These are phyloP conservation scores for Nomada fabriciana DNA, from an alignment of 2,888 invertebrate species.

Conservation along the genomic window DNA sequence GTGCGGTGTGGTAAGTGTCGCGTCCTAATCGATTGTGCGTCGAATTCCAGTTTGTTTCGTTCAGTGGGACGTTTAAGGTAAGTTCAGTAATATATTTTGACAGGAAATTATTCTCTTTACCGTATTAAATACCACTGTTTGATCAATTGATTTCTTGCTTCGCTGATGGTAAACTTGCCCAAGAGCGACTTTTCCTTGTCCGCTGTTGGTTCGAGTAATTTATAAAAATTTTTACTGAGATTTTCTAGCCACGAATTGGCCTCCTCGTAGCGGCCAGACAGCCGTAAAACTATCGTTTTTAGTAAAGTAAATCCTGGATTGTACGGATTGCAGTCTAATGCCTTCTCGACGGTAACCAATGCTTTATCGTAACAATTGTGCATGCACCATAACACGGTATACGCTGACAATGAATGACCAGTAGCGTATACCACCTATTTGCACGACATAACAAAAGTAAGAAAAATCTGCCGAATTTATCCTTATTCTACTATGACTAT, in stretches of 20 bases:
- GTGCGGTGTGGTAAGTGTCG: neutral
- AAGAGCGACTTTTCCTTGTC: conserved; percentile 61
- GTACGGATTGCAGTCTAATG: conserved; percentile 70
- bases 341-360: conserved; percentile 67
- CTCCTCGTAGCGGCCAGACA: conserved; percentile 69
- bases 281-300: conserved; percentile 66
- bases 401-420: conserved; percentile 61
- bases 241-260: conserved; percentile 66
- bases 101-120: conserved; percentile 23
- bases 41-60: neutral
- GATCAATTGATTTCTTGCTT: conserved; percentile 63
- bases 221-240: conserved; percentile 65
- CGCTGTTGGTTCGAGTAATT: conserved; percentile 58
- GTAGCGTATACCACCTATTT: conserved; percentile 62
- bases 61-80: neutral
- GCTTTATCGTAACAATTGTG: conserved; percentile 73
- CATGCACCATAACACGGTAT: conserved; percentile 69
- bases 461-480: neutral
- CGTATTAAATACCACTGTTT: conserved; percentile 68
- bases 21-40: neutral
- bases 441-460: too few relatives aligned
- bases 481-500: too few relatives aligned
- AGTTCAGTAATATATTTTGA: neutral
- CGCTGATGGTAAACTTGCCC: conserved; percentile 61
- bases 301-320: conserved; percentile 72